Evolutionary conservation across 2,113 vertebrate species (phyloP).

Genomic region (Solea senegalensis): DNA sequence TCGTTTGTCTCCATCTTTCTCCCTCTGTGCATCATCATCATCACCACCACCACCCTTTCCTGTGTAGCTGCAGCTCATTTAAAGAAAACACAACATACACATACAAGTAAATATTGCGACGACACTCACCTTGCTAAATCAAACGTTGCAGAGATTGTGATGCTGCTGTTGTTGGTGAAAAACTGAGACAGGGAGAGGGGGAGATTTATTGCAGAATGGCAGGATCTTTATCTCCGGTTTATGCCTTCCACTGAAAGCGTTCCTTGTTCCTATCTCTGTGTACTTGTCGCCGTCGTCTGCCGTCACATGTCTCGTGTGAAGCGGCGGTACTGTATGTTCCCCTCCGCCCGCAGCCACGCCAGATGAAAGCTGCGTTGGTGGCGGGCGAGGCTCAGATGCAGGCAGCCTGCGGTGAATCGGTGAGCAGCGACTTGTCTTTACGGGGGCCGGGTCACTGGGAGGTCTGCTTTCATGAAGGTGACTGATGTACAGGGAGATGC

Average conservation of each 20-base stretch:
- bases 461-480: constrained; percentile 65
- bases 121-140: constrained; percentile 36
- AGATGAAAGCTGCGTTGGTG: constrained; percentile 55
- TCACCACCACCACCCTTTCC: constrained; percentile 46
- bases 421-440: constrained; percentile 48
- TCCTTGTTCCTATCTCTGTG: constrained; percentile 42
- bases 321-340: constrained; percentile 35
- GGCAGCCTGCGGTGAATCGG: constrained; percentile 45
- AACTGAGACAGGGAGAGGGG: background rate
- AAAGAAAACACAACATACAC: constrained; percentile 24
- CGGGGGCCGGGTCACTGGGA: constrained; percentile 58
- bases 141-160: constrained; percentile 23
- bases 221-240: constrained; percentile 59
- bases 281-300: constrained; percentile 31
- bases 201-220: constrained; percentile 52
- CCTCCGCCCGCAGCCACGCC: constrained; percentile 51
- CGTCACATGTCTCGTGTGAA: constrained; percentile 43
- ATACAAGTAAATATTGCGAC: constrained; percentile 33
- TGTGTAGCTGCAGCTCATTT: constrained; percentile 37
- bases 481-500: constrained; percentile 55
- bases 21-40: constrained; percentile 27
- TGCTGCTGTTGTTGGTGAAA: constrained; percentile 17
- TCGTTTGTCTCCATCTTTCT: constrained; percentile 20
- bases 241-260: constrained; percentile 16
- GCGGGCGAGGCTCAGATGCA: constrained; percentile 50